Percentiles rank a stretch among this genome's conserved stretches.
Conservation (phyloP, 1,140 invertebrate genomes). For the Drusus annulatus region DNA sequence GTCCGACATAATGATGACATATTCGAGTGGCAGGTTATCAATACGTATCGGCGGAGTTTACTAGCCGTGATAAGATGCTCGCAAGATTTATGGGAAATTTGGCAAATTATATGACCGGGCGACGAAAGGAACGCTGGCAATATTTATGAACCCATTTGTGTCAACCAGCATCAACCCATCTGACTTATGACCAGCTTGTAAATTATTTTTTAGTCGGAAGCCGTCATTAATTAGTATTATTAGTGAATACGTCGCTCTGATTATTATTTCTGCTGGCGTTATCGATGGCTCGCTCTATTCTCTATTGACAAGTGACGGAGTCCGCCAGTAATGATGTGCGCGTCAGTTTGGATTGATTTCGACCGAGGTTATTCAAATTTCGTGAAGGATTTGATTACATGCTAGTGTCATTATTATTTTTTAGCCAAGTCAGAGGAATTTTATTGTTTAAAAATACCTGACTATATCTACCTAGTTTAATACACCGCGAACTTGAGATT, state of each 20-base stretch:
- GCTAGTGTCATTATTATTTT: background rate
- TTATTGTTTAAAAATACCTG: background rate
- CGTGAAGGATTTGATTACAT: background rate
- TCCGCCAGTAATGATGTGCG: background rate
- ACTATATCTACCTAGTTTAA: background rate
- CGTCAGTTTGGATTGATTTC: background rate
- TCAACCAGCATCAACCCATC: slow-evolving; percentile 50
- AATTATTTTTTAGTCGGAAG: slow-evolving; percentile 39
- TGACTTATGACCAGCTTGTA: slow-evolving; percentile 51
- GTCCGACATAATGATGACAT: slow-evolving; percentile 25
- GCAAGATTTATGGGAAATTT: slow-evolving; percentile 58
- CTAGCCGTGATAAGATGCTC: slow-evolving; percentile 47
- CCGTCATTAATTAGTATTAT: slow-evolving; percentile 39
- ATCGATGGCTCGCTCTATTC: background rate
- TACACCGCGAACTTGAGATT: too few species aligned
- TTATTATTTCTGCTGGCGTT: slow-evolving; percentile 22
- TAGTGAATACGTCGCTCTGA: background rate
- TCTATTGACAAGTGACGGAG: background rate
- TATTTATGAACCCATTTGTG: slow-evolving; percentile 58
- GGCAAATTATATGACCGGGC: slow-evolving; percentile 53
- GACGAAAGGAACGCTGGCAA: slow-evolving; percentile 43
- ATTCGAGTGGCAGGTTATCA: slow-evolving; percentile 36
- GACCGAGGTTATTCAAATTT: background rate
- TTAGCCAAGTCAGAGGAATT: too few species aligned
- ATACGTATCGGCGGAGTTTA: slow-evolving; percentile 5